phyloP scores from a whole-genome alignment of 2,113 vertebrate genomes.

The Sturnira hondurensis region DNA sequence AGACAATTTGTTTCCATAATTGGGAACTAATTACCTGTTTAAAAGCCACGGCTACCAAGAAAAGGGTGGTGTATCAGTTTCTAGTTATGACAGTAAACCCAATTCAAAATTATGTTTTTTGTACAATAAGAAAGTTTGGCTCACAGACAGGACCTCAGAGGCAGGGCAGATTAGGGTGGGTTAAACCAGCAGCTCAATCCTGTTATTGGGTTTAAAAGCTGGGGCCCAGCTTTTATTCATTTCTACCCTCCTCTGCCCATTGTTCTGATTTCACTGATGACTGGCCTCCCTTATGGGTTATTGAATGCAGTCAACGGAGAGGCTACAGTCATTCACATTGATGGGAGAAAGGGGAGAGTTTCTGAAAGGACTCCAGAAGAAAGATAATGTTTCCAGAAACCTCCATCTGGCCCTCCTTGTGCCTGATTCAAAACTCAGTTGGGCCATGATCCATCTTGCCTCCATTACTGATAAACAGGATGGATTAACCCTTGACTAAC shows the following conservation, averaged over 20 bases:
- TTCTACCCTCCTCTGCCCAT: too few relatives aligned
- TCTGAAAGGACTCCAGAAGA: background rate
- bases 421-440: background rate
- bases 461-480: background rate
- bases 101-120: slow-evolving; percentile 17
- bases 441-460: background rate
- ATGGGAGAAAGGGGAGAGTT: background rate
- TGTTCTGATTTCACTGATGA: background rate
- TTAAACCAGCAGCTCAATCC: background rate
- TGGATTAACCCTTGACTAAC: background rate
- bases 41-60: slow-evolving; percentile 51
- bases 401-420: background rate
- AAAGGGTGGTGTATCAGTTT: slow-evolving; percentile 38
- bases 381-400: background rate
- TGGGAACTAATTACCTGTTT: slow-evolving; percentile 70
- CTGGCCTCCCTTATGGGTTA: background rate
- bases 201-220: too few relatives aligned
- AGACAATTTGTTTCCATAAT: slow-evolving; percentile 63
- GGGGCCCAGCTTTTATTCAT: background rate
- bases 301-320: background rate
- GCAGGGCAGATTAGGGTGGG: background rate
- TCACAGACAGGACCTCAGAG: background rate
- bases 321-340: background rate
- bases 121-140: background rate
- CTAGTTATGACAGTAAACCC: slow-evolving; percentile 37